Percentiles rank a stretch among this genome's conserved stretches.
Evolutionary conservation across 1,140 invertebrate genomes (phyloP).

Genomic region (Zaprionus inermis): DNA sequence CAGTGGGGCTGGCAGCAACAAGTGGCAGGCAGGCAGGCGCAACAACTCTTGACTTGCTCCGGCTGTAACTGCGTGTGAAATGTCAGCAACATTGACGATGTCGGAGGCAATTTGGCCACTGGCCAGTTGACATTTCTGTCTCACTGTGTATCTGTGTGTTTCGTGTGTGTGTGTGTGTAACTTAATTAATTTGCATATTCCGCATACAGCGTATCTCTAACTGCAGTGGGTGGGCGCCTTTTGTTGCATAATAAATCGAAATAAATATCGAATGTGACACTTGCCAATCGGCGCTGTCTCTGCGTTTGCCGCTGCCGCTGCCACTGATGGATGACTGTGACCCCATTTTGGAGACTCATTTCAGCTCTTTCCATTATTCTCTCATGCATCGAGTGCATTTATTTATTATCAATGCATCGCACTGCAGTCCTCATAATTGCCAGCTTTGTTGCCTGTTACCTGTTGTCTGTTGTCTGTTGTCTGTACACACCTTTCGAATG

Average conservation of each 20-base stretch:
- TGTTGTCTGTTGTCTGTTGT: constrained; percentile 43
- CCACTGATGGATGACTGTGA: constrained; percentile 70
- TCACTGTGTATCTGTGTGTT: too few relatives aligned
- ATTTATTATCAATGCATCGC: constrained; percentile 54
- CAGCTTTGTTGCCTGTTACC: constrained; percentile 2
- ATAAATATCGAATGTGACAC: constrained; percentile 72
- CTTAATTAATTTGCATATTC: constrained; percentile 65
- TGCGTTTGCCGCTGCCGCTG: background rate
- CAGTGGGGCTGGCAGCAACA: constrained; percentile 6
- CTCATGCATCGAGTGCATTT: background rate
- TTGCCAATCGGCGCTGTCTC: constrained; percentile 62
- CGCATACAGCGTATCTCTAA: constrained; percentile 9
- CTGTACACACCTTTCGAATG: constrained; percentile 65
- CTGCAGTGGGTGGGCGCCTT: constrained; percentile 18
- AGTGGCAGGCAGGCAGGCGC: constrained; percentile 12
- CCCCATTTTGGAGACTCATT: constrained; percentile 53
- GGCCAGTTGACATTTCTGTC: constrained; percentile 58
- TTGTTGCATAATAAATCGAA: constrained; percentile 67
- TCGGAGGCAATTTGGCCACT: constrained; percentile 27
- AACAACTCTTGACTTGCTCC: constrained; percentile 35
- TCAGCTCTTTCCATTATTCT: constrained; percentile 27
- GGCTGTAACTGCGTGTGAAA: constrained; percentile 70
- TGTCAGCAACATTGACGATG: constrained; percentile 56
- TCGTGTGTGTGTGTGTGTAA: too few relatives aligned
- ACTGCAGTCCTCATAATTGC: constrained; percentile 46